phyloP scores from a whole-genome alignment of 2,888 invertebrate species.

The Alcis repandata region DNA sequence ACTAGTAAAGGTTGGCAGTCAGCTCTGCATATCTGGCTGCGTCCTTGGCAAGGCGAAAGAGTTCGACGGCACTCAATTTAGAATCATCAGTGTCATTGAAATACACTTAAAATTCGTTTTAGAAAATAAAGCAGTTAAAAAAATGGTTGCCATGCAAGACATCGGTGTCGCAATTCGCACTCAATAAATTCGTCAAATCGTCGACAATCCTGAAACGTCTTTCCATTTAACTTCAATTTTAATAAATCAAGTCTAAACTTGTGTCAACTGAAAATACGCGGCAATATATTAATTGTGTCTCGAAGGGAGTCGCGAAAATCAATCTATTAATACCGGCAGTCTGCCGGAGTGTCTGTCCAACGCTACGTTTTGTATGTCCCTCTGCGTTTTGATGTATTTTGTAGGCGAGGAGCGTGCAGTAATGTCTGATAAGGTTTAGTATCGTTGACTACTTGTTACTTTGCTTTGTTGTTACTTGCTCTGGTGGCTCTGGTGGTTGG shows the following conservation, averaged over 20 bases:
- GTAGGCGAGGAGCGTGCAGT: conserved; percentile 11
- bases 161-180: neutral
- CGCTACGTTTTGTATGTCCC: conserved; percentile 64
- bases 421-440: neutral
- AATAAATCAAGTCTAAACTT: conserved; percentile 33
- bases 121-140: too few relatives aligned
- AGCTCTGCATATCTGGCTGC: too few relatives aligned
- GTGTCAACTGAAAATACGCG: conserved; percentile 29
- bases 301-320: conserved; percentile 57
- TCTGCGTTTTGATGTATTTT: conserved; percentile 46
- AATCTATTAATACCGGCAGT: conserved; percentile 54
- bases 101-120: neutral
- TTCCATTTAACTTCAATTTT: conserved; percentile 25
- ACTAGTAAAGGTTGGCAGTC: too few relatives aligned
- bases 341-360: conserved; percentile 73
- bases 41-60: too few relatives aligned
- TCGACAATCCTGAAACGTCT: conserved; percentile 12
- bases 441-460: too few relatives aligned
- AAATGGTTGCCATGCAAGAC: neutral
- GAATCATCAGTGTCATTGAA: too few relatives aligned
- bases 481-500: too few relatives aligned
- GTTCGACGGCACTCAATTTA: too few relatives aligned
- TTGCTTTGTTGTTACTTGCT: too few relatives aligned
- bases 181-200: conserved; percentile 24
- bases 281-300: conserved; percentile 42